Evolutionary conservation across 2,113 vertebrate genomes (phyloP).

Genomic region (Tychaedon coryphoeus): DNA sequence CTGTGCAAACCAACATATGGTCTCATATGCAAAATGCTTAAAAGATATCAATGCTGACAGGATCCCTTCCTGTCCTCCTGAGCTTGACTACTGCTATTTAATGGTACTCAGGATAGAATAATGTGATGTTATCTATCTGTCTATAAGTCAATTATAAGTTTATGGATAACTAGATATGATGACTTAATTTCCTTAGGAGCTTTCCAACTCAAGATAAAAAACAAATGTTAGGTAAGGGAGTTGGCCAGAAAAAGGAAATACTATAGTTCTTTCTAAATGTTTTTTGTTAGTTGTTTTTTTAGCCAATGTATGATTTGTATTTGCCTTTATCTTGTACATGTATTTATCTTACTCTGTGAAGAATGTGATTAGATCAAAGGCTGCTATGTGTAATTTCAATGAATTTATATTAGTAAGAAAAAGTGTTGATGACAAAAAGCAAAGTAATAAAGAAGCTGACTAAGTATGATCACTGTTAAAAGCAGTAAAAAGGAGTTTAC

Average conservation of each 20-base stretch:
- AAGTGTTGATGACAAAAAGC: background rate
- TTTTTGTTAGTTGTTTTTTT: accelerated
- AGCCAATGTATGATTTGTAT: background rate
- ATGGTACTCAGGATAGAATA: background rate
- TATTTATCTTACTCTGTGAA: background rate
- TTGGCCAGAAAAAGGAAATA: background rate
- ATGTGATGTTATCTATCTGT: background rate
- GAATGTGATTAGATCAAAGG: background rate
- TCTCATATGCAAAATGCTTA: background rate
- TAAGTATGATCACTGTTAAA: background rate
- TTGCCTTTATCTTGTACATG: background rate
- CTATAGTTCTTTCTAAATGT: background rate
- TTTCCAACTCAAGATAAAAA: background rate
- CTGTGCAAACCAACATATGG: background rate
- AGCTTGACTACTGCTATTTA: background rate
- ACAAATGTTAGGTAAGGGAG: background rate
- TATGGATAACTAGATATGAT: background rate
- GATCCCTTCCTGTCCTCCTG: background rate
- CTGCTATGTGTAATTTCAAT: background rate
- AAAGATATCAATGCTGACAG: background rate
- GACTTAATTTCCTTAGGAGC: background rate
- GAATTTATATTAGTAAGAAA: background rate
- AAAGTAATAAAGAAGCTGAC: background rate
- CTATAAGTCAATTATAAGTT: background rate
- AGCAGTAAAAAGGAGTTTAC: background rate